Conservation (phyloP, 1,140 invertebrate species). For the Caenorhabditis tropicalis region DNA sequence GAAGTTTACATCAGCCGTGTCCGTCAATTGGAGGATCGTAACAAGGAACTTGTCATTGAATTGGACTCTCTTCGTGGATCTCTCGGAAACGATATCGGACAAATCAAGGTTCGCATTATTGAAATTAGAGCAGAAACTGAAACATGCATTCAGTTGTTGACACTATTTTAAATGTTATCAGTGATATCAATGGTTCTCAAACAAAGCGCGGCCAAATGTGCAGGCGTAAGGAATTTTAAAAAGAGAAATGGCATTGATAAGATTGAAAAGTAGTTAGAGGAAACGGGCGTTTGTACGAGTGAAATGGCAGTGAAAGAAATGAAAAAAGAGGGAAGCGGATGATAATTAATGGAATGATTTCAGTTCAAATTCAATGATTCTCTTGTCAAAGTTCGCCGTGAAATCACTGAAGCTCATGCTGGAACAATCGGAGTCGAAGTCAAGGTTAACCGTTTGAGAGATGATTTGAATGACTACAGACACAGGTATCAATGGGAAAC, state of each 20-base stretch:
- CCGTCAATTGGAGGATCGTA: conserved; percentile 26
- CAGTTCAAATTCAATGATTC: conserved; percentile 43
- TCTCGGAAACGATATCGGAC: conserved; percentile 36
- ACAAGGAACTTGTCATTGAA: conserved; percentile 32
- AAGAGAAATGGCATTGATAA: conserved; percentile 9
- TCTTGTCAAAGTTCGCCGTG: conserved; percentile 27
- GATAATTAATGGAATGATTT: background rate
- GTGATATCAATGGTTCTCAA: conserved; percentile 20
- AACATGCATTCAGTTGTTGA: conserved; percentile 1
- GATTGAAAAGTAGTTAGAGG: background rate
- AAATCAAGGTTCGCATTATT: conserved; percentile 5
- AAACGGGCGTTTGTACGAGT: background rate
- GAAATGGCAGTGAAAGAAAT: background rate
- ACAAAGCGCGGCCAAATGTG: conserved; percentile 26
- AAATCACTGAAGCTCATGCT: conserved; percentile 23
- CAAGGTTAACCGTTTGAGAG: conserved; percentile 35
- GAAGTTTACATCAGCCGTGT: conserved; percentile 23
- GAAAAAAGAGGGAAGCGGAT: background rate
- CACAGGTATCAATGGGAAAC: background rate
- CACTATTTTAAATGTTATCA: conserved; percentile 10
- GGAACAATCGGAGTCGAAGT: conserved; percentile 38
- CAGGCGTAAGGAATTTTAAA: conserved; percentile 23
- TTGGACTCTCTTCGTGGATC: conserved; percentile 23
- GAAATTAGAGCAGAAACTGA: background rate
- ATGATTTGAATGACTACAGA: conserved; percentile 46